Percentiles rank a stretch among this genome's conserved stretches.
Conservation (phyloP, 35 echinoderm and acorn worm species). For the Patiria miniata region DNA sequence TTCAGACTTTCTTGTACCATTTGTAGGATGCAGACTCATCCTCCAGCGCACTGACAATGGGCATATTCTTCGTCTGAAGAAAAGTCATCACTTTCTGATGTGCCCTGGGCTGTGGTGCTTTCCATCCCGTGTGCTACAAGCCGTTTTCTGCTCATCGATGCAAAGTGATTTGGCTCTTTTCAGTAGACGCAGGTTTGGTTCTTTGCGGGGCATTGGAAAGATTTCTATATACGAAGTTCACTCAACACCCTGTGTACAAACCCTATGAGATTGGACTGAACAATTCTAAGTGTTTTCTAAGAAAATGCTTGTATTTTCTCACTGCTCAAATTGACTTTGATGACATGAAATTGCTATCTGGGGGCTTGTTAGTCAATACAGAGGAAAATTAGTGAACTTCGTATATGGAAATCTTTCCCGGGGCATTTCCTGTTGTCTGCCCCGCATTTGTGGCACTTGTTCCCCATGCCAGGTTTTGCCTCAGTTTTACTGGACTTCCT, state of each 20-base stretch:
- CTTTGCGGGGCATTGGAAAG: slow-evolving; percentile 81
- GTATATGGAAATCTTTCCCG: too few relatives aligned
- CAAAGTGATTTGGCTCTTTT: slow-evolving; percentile 71
- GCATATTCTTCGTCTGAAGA: slow-evolving; percentile 8
- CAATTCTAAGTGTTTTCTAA: too few relatives aligned
- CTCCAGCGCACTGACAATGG: neutral
- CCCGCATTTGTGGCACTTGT: slow-evolving; percentile 67
- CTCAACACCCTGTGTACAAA: too few relatives aligned
- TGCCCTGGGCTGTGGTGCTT: neutral
- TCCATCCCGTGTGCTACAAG: slow-evolving; percentile 28
- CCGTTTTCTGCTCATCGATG: slow-evolving; percentile 43
- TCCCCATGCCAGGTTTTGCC: neutral
- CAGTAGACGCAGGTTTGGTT: slow-evolving; percentile 56
- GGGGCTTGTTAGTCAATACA: too few relatives aligned
- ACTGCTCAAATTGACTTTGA: too few relatives aligned
- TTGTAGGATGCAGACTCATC: neutral
- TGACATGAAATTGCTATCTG: too few relatives aligned
- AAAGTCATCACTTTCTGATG: slow-evolving; percentile 3
- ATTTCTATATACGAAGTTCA: too few relatives aligned
- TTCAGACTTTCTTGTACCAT: slow-evolving; percentile 73
- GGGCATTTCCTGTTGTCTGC: slow-evolving; percentile 56
- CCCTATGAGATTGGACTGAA: too few relatives aligned
- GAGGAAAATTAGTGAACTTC: too few relatives aligned
- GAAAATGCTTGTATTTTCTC: too few relatives aligned
- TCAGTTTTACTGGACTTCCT: neutral